phyloP scores from a whole-genome alignment of 2,888 invertebrate species.

The Melieria picta region DNA sequence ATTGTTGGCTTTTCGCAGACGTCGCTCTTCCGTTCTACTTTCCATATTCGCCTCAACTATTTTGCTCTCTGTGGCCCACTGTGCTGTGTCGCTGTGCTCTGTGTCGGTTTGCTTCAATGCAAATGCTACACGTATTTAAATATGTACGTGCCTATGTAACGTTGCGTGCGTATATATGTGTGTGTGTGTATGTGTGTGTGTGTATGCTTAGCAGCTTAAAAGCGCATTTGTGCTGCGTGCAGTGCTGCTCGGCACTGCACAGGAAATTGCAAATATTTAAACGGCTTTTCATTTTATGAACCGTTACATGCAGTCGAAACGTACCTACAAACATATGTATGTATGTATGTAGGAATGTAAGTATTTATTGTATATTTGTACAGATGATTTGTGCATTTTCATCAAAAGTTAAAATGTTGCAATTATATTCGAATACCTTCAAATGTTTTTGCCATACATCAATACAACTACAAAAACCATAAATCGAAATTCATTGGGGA shows the following conservation, averaged over 20 bases:
- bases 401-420: not conserved
- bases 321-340: not conserved
- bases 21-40: too few relatives aligned
- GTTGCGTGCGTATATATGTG: too few relatives aligned
- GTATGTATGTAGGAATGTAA: not conserved
- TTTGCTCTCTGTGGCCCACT: not conserved
- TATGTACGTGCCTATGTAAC: too few relatives aligned
- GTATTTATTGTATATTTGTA: not conserved
- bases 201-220: not conserved
- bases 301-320: not conserved
- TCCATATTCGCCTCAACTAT: too few relatives aligned
- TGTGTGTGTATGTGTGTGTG: not conserved
- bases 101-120: not conserved
- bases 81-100: not conserved
- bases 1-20: too few relatives aligned
- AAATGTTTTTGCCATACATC: not conserved
- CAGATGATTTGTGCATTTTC: not conserved
- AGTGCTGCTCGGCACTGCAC: not conserved
- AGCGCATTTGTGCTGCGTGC: not conserved
- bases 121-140: too few relatives aligned
- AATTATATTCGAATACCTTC: not conserved
- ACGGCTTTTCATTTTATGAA: not conserved
- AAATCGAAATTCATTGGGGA: too few relatives aligned
- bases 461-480: too few relatives aligned
- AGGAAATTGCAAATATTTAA: conserved; percentile 6